These are phyloP conservation scores for Sarcoramphus papa DNA, from an alignment of 2,797 vertebrate species.

Conservation along the genomic window DNA sequence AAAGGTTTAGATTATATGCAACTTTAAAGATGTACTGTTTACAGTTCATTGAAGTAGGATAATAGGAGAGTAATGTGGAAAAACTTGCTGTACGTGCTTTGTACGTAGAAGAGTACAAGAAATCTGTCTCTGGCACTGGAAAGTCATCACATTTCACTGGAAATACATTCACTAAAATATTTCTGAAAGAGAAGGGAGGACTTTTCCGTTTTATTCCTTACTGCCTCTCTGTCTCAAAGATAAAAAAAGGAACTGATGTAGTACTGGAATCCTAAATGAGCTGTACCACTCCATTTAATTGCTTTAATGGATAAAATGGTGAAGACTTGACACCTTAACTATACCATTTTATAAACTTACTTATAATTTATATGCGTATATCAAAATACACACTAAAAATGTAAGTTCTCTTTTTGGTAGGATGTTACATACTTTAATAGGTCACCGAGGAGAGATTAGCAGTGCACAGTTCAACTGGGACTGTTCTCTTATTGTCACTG, in stretches of 20 bases:
- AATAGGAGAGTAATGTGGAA: background rate
- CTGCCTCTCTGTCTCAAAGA: background rate
- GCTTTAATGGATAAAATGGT: background rate
- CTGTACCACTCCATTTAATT: background rate
- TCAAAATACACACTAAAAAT: background rate
- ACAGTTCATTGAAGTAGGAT: background rate
- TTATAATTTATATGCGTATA: background rate
- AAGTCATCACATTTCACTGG: background rate
- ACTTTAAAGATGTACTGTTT: background rate
- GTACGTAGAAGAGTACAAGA: background rate
- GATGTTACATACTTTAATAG: conserved; percentile 80
- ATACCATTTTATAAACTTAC: background rate
- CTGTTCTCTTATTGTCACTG: conserved; percentile 85
- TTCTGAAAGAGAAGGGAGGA: background rate
- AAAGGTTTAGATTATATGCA: background rate
- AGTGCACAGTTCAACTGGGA: conserved; percentile 94
- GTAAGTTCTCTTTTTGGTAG: conserved; percentile 59
- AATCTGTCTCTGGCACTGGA: background rate
- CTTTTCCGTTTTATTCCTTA: background rate
- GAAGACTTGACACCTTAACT: conserved; percentile 7
- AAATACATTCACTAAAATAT: background rate
- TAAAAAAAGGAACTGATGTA: background rate
- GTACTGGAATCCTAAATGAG: background rate
- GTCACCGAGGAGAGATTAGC: conserved; percentile 89
- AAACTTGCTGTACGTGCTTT: background rate